Conservation (phyloP, 2,888 invertebrate genomes). For the Zeuzera pyrina region DNA sequence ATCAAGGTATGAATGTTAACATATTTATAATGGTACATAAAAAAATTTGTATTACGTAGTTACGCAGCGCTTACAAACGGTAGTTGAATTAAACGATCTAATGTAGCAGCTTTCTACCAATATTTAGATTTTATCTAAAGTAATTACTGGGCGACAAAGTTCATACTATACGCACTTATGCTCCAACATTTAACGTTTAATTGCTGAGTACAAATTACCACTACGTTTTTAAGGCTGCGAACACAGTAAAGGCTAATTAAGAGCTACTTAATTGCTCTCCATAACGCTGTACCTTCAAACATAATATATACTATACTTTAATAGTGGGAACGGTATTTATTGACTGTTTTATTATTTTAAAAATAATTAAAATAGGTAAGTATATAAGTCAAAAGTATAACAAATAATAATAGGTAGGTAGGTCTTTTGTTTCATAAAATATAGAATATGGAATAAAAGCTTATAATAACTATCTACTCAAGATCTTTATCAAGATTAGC, state of each 20-base stretch:
- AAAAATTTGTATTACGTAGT: background rate
- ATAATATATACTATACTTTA: conserved; percentile 14
- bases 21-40: background rate
- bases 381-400: too few relatives aligned
- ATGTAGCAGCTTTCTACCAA: background rate
- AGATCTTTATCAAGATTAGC: too few relatives aligned
- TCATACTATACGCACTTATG: conserved; percentile 23
- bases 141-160: conserved; percentile 18
- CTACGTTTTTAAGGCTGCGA: conserved; percentile 15
- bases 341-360: too few relatives aligned
- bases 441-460: too few relatives aligned
- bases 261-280: conserved; percentile 18
- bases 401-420: too few relatives aligned
- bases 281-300: conserved; percentile 17
- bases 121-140: conserved; percentile 5
- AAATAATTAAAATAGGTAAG: too few relatives aligned
- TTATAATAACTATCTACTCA: too few relatives aligned
- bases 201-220: conserved; percentile 24
- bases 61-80: background rate
- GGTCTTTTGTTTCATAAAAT: too few relatives aligned
- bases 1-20: too few relatives aligned
- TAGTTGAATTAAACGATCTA: conserved; percentile 1
- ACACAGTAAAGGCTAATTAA: conserved; percentile 17
- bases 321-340: conserved; percentile 22
- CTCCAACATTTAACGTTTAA: conserved; percentile 18